Evolutionary conservation across 2,888 invertebrate species (phyloP), one percentile per base, ranked within the genome.

Genomic region (Rhingia rostrata): DNA sequence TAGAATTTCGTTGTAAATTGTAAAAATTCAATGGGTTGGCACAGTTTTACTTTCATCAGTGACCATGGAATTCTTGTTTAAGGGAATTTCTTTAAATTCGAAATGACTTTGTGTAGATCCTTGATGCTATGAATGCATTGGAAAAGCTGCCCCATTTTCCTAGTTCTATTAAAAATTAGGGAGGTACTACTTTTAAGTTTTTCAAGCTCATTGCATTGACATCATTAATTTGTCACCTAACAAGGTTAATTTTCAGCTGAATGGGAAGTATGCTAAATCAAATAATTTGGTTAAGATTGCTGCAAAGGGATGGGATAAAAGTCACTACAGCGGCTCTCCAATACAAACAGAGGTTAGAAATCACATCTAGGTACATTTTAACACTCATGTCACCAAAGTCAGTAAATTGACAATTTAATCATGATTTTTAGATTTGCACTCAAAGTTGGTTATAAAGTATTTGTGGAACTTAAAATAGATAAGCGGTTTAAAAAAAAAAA

Each of bases 1-100:
- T n/a, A 41, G 4, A 4, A 30, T 32, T 6, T 63, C 9, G n/a
- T 43, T 14, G 22, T 43, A 43, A 51, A 61, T 61, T 30, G 49
- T 37, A 37, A 39, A 37, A 49, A 51, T 43, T 41, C 32, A 73
- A 73, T 45, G 37, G 47, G 45, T 32, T 73, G 47, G 39, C 54
- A 54, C 22, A 47, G 56, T 64, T 63, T 56, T 12, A n/a, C 5
- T 22, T 22, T 22, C 22, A 22, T 22, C 33, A 35, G 33, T 73
- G 63, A 64, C 73, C 73, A 64, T 64, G 73, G 49, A 49, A 37
- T 7, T 49, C 47, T 35, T 35, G 4, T 4, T 45, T 5, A 6
- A 12, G 12, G 39, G 33, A 12, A 53, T 2, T 9, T 9, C 4
- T 7, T 4, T 9, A 43, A 9, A 49, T 4, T 10, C 30, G 22